phyloP scores from a whole-genome alignment of 1,140 invertebrate genomes.

The Heliothis subflexa region DNA sequence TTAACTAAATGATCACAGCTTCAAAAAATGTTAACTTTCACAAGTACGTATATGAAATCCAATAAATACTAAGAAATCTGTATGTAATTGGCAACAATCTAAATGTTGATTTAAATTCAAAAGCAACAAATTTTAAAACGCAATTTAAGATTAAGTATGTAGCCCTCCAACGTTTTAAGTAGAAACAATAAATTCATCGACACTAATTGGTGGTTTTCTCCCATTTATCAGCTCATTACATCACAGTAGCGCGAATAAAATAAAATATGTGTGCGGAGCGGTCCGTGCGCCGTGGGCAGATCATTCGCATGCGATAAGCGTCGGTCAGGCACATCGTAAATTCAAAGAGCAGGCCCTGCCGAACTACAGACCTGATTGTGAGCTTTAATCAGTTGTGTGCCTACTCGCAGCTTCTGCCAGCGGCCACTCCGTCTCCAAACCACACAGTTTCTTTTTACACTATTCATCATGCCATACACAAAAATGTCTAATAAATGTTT shows the following conservation, averaged over 20 bases:
- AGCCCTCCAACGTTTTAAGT: slow-evolving; percentile 85
- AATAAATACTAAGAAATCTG: too few relatives aligned
- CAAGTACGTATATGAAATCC: too few relatives aligned
- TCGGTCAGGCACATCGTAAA: slow-evolving; percentile 85
- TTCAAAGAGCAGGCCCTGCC: slow-evolving; percentile 81
- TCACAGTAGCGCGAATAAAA: slow-evolving; percentile 86
- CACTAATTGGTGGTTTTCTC: slow-evolving; percentile 86
- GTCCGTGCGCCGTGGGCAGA: slow-evolving; percentile 81
- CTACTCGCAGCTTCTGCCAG: slow-evolving; percentile 57
- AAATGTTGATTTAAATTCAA: slow-evolving; percentile 78
- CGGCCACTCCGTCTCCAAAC: slow-evolving; percentile 28
- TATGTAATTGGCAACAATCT: slow-evolving; percentile 57
- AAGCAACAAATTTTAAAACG: slow-evolving; percentile 76
- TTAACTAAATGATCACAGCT: background rate
- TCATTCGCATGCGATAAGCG: slow-evolving; percentile 85
- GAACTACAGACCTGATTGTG: slow-evolving; percentile 84
- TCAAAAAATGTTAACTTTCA: background rate
- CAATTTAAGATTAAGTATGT: slow-evolving; percentile 81
- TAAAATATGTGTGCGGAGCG: slow-evolving; percentile 85
- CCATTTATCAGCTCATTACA: slow-evolving; percentile 86
- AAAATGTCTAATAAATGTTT: slow-evolving; percentile 5
- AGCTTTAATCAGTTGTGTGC: slow-evolving; percentile 80
- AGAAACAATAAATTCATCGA: slow-evolving; percentile 86
- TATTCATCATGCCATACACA: slow-evolving; percentile 13
- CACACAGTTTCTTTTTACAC: background rate